Evolutionary conservation across 2,797 vertebrate species (phyloP).

Genomic region (Tenualosa thibaudeaui): DNA sequence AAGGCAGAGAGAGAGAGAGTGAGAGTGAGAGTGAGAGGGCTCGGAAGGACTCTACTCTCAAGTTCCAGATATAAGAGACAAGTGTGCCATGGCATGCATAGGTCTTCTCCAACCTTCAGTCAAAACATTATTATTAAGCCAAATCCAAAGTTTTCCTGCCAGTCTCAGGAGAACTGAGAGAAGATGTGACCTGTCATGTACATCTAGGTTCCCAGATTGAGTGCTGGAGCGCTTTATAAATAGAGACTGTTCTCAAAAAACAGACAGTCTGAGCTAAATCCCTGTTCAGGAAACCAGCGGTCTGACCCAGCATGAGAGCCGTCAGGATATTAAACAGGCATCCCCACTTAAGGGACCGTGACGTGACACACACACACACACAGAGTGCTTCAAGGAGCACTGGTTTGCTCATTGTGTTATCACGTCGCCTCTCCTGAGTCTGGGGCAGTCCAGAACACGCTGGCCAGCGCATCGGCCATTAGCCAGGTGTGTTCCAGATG

Average conservation of each 20-base stretch:
- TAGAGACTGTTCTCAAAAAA: slow-evolving; percentile 11
- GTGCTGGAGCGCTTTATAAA: not conserved
- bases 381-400: not conserved
- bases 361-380: slow-evolving; percentile 10
- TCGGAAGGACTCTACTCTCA: not conserved
- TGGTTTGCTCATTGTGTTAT: not conserved
- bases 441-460: no score
- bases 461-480: not conserved
- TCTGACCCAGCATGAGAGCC: slow-evolving; percentile 17
- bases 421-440: not conserved
- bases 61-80: not conserved
- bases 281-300: slow-evolving; percentile 15
- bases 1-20: not conserved
- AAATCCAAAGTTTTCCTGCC: not conserved
- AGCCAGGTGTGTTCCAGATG: slow-evolving; percentile 45
- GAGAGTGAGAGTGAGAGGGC: not conserved
- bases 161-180: not conserved
- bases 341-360: slow-evolving; percentile 3
- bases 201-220: not conserved
- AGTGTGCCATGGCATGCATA: not conserved
- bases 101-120: not conserved
- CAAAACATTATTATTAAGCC: not conserved
- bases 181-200: not conserved
- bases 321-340: slow-evolving; percentile 13
- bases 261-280: slow-evolving; percentile 10